Evolutionary conservation across 2,113 vertebrate genomes (phyloP), one percentile per base, ranked within the genome.

Genomic region (Ceyx cyanopectus): DNA sequence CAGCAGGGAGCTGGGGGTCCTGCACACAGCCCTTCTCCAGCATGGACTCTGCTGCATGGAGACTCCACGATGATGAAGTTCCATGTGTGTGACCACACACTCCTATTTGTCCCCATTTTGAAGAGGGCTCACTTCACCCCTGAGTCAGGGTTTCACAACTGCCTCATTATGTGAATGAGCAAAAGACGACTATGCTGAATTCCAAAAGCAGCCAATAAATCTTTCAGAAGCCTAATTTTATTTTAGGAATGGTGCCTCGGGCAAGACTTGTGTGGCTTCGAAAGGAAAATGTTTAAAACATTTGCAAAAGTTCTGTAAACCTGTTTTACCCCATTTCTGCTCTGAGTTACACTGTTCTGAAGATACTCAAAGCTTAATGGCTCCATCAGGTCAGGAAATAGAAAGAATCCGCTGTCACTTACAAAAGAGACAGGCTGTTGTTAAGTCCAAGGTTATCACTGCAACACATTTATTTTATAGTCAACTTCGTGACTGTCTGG

Each of bases 181-280:
- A 91, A 86, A 87, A 81, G 91, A 95, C 58, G 6, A 62, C 81
- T 79, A 81, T 1, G 0, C 67, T 94, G 46, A 73, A 82, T 77
- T 93, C 81, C 84, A 95, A 92, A 92, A 75, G 78, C 84, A 77
- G 74, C 48, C 87, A 85, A 95, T 96, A 96, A 96, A 94, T 94
- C 86, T 94, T 96, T 77, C 91, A 93, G 86, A 93, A 95, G 84
- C 70, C 63, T 89, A 66, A 95, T 87, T 96, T 96, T 96, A 94
- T 91, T 79, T 96, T 91, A 94, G 88, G 83, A 96, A 87, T 50
- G 37, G 46, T 74, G 94, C 95, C 92, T 92, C 86, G 58, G 90
- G 94, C 95, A 89, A 95, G 75, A 75, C 70, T 89, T 95, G 95
- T 57, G 81, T 87, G 86, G 90, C 70, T 93, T 81, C 77, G 89